These are phyloP conservation scores for Penaeus chinensis DNA, from an alignment of 1,140 invertebrate genomes.

Conservation along the genomic window DNA sequence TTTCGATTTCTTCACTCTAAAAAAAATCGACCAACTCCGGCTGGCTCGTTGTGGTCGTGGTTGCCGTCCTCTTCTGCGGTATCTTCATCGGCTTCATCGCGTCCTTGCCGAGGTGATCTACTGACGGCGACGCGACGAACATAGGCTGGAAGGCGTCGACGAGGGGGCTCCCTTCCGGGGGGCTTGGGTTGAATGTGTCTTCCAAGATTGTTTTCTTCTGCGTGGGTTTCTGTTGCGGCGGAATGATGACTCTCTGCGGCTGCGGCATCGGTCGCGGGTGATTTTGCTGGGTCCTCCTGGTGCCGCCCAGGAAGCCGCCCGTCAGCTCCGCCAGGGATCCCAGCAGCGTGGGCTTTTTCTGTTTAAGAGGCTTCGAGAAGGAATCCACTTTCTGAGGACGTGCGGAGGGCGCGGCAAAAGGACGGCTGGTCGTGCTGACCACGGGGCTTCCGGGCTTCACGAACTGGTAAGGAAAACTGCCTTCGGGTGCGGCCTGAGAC, in stretches of 20 bases:
- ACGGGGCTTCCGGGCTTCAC: constrained; percentile 4
- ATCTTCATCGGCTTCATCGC: constrained; percentile 47
- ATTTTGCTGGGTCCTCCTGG: background rate
- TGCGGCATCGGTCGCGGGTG: constrained; percentile 38
- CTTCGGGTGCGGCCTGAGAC: background rate
- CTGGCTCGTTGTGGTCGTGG: background rate
- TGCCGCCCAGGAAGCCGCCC: background rate
- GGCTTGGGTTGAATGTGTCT: constrained; percentile 41
- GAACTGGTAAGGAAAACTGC: constrained; percentile 43
- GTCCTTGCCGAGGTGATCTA: constrained; percentile 44
- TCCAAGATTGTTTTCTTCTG: background rate
- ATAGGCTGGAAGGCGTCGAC: constrained; percentile 47
- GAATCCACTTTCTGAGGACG: too few relatives aligned
- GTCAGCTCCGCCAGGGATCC: background rate
- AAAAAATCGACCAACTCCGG: constrained; percentile 35
- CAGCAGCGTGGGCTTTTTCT: constrained; percentile 13
- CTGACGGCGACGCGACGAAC: constrained; percentile 46
- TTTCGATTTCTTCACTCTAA: background rate
- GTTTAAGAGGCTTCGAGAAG: background rate
- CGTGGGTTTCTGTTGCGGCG: background rate
- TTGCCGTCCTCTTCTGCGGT: background rate
- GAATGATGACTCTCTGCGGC: constrained; percentile 22
- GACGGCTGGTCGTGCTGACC: background rate
- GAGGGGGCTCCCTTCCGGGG: constrained; percentile 36
- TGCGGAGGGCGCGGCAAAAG: background rate